phyloP scores from a whole-genome alignment of 2,797 vertebrate species.

The Hydrolagus colliei region DNA sequence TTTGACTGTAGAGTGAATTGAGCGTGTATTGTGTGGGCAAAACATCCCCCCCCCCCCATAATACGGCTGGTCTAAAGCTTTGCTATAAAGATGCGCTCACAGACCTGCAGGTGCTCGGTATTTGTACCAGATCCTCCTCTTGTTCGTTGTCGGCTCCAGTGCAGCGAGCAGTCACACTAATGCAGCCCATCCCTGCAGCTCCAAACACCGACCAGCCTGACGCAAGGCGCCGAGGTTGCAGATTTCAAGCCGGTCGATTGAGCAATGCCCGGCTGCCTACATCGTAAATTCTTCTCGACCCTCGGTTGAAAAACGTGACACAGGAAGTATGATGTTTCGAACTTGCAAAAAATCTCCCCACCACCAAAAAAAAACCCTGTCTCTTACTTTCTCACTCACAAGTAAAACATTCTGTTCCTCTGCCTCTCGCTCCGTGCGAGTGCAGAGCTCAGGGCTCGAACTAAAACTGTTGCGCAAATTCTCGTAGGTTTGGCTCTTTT shows the following conservation, averaged over 20 bases:
- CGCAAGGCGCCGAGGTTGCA: too few species aligned
- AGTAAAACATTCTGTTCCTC: background rate
- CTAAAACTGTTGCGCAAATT: too few species aligned
- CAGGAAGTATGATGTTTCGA: background rate
- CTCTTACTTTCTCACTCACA: background rate
- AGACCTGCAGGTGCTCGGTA: background rate
- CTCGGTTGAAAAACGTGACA: background rate
- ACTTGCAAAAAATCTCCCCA: background rate
- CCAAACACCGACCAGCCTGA: background rate
- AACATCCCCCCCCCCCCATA: too few species aligned
- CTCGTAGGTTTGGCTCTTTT: too few species aligned
- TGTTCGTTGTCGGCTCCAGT: background rate
- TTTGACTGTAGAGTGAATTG: too few species aligned
- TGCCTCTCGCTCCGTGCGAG: too few species aligned
- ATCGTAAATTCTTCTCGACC: background rate
- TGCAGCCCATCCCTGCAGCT: background rate
- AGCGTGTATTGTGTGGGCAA: too few species aligned
- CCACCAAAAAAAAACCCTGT: background rate
- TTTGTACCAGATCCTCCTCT: constrained; percentile 18
- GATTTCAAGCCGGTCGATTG: background rate
- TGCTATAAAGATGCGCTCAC: too few species aligned
- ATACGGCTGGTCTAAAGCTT: too few species aligned
- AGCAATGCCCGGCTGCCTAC: background rate
- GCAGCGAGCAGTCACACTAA: background rate
- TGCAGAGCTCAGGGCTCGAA: too few species aligned